These are phyloP conservation scores for Marmota flaviventris DNA, from an alignment of 2,113 vertebrate genomes.

Conservation along the genomic window DNA sequence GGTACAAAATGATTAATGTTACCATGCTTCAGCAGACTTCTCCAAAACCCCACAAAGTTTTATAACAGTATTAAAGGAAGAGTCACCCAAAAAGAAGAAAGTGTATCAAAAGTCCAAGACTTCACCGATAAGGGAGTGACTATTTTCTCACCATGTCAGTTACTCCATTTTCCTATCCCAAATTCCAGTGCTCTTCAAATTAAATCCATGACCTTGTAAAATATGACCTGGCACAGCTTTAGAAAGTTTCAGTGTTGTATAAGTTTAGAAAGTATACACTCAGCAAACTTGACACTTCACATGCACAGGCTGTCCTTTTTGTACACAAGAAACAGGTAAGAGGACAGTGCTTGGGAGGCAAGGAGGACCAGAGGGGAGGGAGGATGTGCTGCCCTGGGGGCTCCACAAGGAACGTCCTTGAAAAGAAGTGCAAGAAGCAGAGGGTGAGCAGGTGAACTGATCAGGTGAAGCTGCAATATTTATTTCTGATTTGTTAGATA, in stretches of 20 bases:
- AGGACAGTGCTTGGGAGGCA: background rate
- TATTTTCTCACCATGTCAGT: background rate
- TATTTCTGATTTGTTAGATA: background rate
- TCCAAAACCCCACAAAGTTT: background rate
- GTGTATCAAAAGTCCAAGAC: background rate
- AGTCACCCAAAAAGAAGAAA: background rate
- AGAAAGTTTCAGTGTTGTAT: background rate
- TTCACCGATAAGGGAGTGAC: background rate
- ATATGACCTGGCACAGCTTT: background rate
- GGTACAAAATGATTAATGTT: background rate
- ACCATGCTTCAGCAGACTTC: background rate
- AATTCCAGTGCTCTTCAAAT: background rate
- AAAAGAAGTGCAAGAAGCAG: background rate
- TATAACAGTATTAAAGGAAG: background rate
- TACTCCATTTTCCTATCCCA: background rate
- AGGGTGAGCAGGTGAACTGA: background rate
- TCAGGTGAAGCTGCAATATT: background rate
- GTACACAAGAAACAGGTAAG: background rate
- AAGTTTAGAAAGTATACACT: background rate
- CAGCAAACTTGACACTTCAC: background rate
- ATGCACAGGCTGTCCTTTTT: background rate
- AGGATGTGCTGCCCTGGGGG: rapidly evolving
- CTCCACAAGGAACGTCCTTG: background rate
- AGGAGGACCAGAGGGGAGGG: rapidly evolving
- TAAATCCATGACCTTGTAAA: background rate